Base-by-base conservation (phyloP, 2,888 invertebrate genomes). In the Agrochola lota region DNA sequence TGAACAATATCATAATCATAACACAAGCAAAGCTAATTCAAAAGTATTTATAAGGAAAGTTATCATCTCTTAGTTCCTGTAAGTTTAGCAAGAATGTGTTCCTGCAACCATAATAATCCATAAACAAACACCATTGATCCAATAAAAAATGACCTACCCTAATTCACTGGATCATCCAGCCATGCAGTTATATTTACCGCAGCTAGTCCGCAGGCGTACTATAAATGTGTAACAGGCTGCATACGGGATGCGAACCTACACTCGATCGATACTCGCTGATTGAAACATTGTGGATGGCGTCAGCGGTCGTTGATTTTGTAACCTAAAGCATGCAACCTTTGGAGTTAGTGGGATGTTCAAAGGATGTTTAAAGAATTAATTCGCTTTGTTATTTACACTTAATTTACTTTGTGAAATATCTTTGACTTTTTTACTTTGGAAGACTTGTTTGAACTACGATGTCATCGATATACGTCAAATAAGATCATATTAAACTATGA, bases 231-330 rank as follows among this genome's bases (percentile, higher is more conserved):
- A 75, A 81, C 68, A 49, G 17, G 72, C 63, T 87, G 85, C 85
- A 86, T 77, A 82, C 79, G 64, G 64, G 76, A 87, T 88, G 78
- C 72, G 77, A 82, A 80, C 77, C 81, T 81, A 73, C 80, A 70
- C 79, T n/a, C 76, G 80, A 85, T 88, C 88, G 87, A 88, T 88
- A 78, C 40, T 1, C 1, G 30, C 57, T 80, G 85, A 88, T 87
- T 87, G 88, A 87, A 88, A 87, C 83, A 77, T 81, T 79, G 78
- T 49, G 72, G 74, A 66, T 69, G 43, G 23, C 60, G 59, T 74
- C 75, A 74, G 20, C 40, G 55, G 70, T 74, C 68, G 70, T 76
- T 84, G 79, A 80, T 86, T 80, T 81, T 64, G 84, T 80, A 67
- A 78, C 55, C 11, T 66, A 63, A 72, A 71, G 20, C 70, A 63